A percentile compares a stretch with the other conserved stretches of the same genome.
Evolutionary conservation across 2,113 vertebrate genomes (phyloP).

Genomic region (Ovibos moschatus): DNA sequence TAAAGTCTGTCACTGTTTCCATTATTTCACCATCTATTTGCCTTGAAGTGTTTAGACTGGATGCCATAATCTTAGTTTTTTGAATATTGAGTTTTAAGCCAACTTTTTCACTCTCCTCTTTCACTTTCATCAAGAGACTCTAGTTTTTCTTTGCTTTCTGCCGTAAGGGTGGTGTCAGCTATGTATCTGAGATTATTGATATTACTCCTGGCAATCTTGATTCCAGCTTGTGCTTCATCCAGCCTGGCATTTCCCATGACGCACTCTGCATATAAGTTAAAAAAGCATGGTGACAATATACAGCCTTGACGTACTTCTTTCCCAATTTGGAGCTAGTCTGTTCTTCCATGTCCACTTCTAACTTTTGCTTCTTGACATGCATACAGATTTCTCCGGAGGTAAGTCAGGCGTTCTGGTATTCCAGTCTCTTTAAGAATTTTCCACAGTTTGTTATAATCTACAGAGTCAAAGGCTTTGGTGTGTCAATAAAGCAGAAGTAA

Average conservation of each 20-base stretch:
- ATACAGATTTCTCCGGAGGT: background rate
- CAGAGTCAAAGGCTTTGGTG: background rate
- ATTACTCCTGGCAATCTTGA: background rate
- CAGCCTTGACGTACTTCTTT: background rate
- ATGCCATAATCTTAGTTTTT: background rate
- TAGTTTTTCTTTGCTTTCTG: background rate
- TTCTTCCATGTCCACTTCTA: background rate
- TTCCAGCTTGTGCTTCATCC: background rate
- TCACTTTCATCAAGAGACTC: background rate
- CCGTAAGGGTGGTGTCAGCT: background rate
- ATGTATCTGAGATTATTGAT: background rate
- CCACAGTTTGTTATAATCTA: background rate
- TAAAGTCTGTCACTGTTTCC: background rate
- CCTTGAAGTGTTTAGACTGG: background rate
- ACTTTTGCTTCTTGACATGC: background rate
- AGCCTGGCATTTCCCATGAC: background rate
- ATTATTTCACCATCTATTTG: background rate
- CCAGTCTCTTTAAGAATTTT: background rate
- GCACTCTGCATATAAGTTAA: background rate
- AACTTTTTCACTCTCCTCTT: background rate
- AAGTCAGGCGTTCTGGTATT: background rate
- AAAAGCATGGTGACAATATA: background rate
- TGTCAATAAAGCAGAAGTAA: background rate
- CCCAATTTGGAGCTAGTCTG: background rate
- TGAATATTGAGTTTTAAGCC: background rate